Conservation (phyloP, 1,140 invertebrate species). For the Drosophila willistoni region DNA sequence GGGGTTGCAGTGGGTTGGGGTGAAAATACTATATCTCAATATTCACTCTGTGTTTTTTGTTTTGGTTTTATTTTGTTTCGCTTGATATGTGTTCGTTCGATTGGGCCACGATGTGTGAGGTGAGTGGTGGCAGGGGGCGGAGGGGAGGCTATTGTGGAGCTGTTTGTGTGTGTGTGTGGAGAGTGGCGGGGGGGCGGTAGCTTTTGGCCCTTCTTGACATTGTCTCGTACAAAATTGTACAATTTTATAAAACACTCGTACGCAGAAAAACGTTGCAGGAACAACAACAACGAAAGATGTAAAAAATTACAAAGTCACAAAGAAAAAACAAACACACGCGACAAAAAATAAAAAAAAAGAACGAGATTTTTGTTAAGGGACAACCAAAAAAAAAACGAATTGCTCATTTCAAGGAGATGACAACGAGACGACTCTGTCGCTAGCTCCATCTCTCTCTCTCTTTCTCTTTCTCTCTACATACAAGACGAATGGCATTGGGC, state of each 20-base stretch:
- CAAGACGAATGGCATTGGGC: too few species aligned
- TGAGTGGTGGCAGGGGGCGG: not conserved
- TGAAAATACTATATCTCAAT: conserved; percentile 64
- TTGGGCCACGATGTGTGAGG: not conserved
- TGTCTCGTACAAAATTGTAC: conserved; percentile 58
- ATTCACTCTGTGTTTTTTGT: conserved; percentile 54
- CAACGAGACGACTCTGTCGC: not conserved
- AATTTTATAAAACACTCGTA: conserved; percentile 56
- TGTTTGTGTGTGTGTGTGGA: not conserved
- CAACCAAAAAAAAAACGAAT: conserved; percentile 2
- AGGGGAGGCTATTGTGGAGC: not conserved
- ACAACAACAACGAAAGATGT: conserved; percentile 46
- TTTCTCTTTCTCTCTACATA: too few species aligned
- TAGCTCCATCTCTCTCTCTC: too few species aligned
- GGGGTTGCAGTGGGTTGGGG: conserved; percentile 25
- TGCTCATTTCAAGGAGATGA: conserved; percentile 45
- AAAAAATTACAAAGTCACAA: conserved; percentile 71
- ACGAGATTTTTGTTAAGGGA: conserved; percentile 9
- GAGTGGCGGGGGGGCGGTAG: conserved; percentile 8
- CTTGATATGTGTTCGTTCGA: conserved; percentile 28
- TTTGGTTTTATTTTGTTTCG: conserved; percentile 4
- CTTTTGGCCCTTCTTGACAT: conserved; percentile 44
- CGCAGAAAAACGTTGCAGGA: conserved; percentile 23
- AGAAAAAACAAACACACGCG: conserved; percentile 22
- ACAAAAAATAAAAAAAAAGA: too few species aligned